Percentiles rank a stretch among this genome's conserved stretches.
Evolutionary conservation across 2,797 vertebrate species (phyloP).

Genomic region (Thripadectes ignobilis): DNA sequence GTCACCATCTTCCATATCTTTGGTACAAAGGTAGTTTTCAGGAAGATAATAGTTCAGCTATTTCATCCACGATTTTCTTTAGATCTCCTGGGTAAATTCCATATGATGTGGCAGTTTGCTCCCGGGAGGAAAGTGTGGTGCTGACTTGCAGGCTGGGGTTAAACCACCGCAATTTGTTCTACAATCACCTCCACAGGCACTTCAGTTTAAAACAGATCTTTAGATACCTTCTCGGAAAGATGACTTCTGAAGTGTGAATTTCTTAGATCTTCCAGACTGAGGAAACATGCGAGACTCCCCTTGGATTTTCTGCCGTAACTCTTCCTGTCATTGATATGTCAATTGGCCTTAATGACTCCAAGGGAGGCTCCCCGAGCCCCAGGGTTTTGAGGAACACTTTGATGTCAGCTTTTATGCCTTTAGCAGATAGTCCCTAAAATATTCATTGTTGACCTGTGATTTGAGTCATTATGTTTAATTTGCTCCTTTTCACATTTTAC

Average conservation of each 20-base stretch:
- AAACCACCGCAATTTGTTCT: slow-evolving; percentile 19
- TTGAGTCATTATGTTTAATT: background rate
- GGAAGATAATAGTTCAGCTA: background rate
- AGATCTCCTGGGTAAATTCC: slow-evolving; percentile 24
- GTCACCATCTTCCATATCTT: background rate
- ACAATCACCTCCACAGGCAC: slow-evolving; percentile 11
- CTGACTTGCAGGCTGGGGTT: background rate
- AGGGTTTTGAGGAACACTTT: background rate
- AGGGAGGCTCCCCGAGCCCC: background rate
- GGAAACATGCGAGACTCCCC: background rate
- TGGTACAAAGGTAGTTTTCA: background rate
- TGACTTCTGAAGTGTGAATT: background rate
- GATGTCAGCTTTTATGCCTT: background rate
- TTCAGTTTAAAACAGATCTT: background rate
- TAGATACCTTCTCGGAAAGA: background rate
- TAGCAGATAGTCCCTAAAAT: background rate
- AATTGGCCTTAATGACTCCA: background rate
- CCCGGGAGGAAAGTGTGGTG: background rate
- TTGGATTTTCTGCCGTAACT: background rate
- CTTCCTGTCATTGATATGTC: background rate
- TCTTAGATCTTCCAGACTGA: background rate
- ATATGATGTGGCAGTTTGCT: background rate
- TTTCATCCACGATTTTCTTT: slow-evolving; percentile 30
- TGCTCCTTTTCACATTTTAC: background rate
- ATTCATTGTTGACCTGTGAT: background rate